These are phyloP conservation scores for Saguinus midas DNA, from an alignment of 2,113 vertebrate species.

Conservation along the genomic window DNA sequence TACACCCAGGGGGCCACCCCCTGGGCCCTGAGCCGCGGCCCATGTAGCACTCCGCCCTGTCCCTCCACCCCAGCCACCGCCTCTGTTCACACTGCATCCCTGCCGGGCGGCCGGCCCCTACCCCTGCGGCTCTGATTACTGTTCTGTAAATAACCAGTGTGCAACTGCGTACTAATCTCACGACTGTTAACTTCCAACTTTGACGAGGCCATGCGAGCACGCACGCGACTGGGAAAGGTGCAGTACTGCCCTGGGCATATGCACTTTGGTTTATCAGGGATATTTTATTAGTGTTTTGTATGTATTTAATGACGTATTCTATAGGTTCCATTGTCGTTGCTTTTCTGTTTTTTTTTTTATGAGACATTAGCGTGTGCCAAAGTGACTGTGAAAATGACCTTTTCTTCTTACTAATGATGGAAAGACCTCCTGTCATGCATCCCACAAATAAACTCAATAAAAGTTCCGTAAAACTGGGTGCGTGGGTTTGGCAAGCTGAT, in stretches of 20 bases:
- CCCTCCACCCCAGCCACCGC: conserved; percentile 69
- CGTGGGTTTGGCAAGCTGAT: conserved; percentile 71
- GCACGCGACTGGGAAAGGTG: conserved; percentile 89
- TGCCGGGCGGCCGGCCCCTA: conserved; percentile 54
- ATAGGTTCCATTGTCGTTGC: conserved; percentile 93
- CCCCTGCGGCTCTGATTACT: conserved; percentile 93
- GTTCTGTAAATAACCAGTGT: conserved; percentile 95
- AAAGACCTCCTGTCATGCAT: conserved; percentile 92
- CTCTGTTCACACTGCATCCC: conserved; percentile 81
- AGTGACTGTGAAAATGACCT: conserved; percentile 97
- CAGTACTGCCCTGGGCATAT: conserved; percentile 92
- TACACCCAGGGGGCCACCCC: conserved; percentile 73
- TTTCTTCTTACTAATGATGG: conserved; percentile 93
- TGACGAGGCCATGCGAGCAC: conserved; percentile 86
- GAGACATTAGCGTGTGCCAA: conserved; percentile 97
- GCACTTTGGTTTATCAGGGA: conserved; percentile 99
- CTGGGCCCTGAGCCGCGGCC: conserved; percentile 75
- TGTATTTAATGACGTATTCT: conserved; percentile 97
- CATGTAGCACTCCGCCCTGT: conserved; percentile 86
- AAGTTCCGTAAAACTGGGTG: conserved; percentile 82
- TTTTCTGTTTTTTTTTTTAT: conserved; percentile 81
- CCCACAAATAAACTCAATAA: conserved; percentile 91
- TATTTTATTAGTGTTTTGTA: conserved; percentile 99
- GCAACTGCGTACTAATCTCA: conserved; percentile 96
- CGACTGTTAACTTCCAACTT: conserved; percentile 96